Evolutionary conservation across 2,113 vertebrate genomes (phyloP).

Genomic region (Glaucidium brasilianum): DNA sequence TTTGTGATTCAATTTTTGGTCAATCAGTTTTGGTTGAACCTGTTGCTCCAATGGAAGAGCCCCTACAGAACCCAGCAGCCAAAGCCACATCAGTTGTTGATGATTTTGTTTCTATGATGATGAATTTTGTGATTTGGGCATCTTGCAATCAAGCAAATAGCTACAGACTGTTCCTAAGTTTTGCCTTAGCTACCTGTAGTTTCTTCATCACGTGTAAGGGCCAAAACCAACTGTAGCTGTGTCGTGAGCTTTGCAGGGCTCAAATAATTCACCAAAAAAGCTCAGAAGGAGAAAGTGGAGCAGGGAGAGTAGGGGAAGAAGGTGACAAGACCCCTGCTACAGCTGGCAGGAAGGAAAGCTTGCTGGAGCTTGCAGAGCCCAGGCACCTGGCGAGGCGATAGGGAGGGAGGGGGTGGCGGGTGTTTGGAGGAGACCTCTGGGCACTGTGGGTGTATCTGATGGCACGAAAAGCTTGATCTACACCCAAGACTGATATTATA

Average conservation of each 20-base stretch:
- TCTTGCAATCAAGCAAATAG: neutral
- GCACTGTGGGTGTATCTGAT: neutral
- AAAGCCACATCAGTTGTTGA: neutral
- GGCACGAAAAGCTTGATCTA: neutral
- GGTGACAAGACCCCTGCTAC: neutral
- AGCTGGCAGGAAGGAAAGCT: neutral
- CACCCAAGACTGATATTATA: neutral
- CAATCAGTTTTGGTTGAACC: fast-evolving
- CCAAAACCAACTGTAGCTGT: neutral
- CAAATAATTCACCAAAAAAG: neutral
- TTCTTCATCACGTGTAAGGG: fast-evolving
- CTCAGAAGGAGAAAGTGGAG: neutral
- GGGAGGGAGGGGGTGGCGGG: neutral
- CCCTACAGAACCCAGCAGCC: neutral
- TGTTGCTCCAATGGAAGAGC: neutral
- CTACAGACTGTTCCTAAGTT: neutral
- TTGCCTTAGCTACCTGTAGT: neutral
- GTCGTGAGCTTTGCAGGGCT: no score
- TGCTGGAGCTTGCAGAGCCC: neutral
- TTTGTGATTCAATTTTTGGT: neutral
- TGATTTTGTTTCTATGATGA: neutral
- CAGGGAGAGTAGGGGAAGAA: neutral
- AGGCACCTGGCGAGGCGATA: no score
- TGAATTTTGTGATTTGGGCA: neutral
- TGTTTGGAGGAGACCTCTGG: neutral